Conservation (phyloP, 1,140 invertebrate species). For the Littorina saxatilis region DNA sequence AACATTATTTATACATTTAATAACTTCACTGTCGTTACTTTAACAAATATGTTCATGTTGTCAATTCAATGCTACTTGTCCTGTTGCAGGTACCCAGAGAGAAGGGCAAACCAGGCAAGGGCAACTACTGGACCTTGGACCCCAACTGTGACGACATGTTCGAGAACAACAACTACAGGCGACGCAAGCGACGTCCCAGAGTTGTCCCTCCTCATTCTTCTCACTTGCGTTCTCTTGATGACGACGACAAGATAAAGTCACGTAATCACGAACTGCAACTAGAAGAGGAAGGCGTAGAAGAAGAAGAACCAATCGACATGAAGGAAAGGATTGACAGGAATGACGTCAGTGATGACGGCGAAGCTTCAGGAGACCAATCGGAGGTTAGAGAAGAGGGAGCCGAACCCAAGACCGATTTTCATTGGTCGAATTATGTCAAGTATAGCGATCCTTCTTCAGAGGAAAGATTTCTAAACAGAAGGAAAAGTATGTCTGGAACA, state of each 20-base stretch:
- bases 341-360: slow-evolving; percentile 1
- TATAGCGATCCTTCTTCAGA: neutral
- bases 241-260: too few relatives aligned
- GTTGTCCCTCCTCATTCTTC: neutral
- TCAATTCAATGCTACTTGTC: too few relatives aligned
- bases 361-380: too few relatives aligned
- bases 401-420: neutral
- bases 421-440: neutral
- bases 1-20: too few relatives aligned
- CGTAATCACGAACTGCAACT: neutral
- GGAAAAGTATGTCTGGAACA: too few relatives aligned
- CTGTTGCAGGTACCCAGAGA: slow-evolving; percentile 79
- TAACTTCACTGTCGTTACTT: too few relatives aligned
- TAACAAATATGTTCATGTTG: too few relatives aligned
- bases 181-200: slow-evolving; percentile 80
- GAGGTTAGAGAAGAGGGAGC: too few relatives aligned
- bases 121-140: slow-evolving; percentile 83
- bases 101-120: slow-evolving; percentile 79
- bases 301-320: too few relatives aligned
- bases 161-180: slow-evolving; percentile 93
- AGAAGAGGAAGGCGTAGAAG: neutral
- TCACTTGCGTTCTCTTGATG: too few relatives aligned
- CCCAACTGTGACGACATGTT: slow-evolving; percentile 95
- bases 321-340: neutral
- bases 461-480: too few relatives aligned